These are phyloP conservation scores for Acholoe squamosa DNA, from an alignment of 2,888 invertebrate genomes.

Conservation along the genomic window DNA sequence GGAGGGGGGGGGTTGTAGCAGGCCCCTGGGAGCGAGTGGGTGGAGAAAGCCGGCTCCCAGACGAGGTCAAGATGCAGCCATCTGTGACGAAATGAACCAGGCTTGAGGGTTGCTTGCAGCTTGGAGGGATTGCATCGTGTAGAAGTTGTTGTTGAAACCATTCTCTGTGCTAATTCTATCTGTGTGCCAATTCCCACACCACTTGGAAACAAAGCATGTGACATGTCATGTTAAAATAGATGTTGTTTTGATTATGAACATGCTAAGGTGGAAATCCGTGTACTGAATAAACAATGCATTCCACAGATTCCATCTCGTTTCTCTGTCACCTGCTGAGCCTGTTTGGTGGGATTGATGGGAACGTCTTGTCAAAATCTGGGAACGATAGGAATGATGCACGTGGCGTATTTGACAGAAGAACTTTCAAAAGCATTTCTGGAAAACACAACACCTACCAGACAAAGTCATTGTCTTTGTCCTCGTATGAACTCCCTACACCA, in stretches of 20 bases:
- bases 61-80: not conserved
- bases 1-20: not conserved
- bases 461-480: constrained; percentile 82
- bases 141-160: too few species aligned
- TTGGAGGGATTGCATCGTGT: too few species aligned
- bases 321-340: not conserved
- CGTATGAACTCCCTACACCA: constrained; percentile 79
- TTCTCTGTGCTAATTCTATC: too few species aligned
- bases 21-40: not conserved
- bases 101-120: not conserved
- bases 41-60: not conserved
- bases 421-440: too few species aligned
- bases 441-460: constrained; percentile 76
- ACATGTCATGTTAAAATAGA: too few species aligned
- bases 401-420: too few species aligned
- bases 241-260: not conserved
- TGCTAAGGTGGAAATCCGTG: not conserved
- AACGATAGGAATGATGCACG: not conserved
- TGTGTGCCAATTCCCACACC: too few species aligned
- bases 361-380: not conserved
- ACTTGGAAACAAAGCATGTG: too few species aligned
- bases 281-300: not conserved
- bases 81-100: constrained; percentile 2
- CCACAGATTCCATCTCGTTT: not conserved
- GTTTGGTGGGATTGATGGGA: not conserved